Conservation (phyloP, 2,113 vertebrate genomes). For the Istiophorus platypterus region DNA sequence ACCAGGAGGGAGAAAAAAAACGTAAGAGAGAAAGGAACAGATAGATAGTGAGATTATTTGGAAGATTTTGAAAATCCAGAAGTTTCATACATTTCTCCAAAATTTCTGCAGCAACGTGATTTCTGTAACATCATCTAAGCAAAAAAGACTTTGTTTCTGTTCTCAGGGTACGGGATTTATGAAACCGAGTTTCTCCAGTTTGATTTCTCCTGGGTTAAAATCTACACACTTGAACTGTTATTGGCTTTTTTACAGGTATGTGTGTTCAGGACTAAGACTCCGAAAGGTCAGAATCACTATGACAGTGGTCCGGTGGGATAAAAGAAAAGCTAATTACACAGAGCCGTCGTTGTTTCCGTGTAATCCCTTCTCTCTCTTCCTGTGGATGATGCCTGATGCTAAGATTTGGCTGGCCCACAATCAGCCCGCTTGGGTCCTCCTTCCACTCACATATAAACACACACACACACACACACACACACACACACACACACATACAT, state of each 20-base stretch:
- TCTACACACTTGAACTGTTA: not conserved
- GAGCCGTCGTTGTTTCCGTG: not conserved
- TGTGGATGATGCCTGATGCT: not conserved
- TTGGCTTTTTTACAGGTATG: not conserved
- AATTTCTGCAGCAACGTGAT: not conserved
- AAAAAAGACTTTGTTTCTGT: not conserved
- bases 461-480: too few species aligned
- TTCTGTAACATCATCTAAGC: not conserved
- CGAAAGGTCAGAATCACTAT: too few species aligned
- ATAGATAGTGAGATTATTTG: constrained; percentile 19
- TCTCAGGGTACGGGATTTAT: not conserved
- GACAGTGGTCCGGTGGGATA: not conserved
- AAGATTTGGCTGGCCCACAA: not conserved
- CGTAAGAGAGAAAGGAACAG: not conserved
- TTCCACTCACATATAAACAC: not conserved
- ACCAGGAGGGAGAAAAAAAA: constrained; percentile 15
- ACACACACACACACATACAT: too few species aligned
- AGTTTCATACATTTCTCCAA: constrained; percentile 16
- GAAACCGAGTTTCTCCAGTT: not conserved
- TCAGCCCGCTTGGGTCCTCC: not conserved
- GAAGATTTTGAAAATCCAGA: constrained; percentile 30
- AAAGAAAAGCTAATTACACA: not conserved
- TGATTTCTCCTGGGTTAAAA: not conserved
- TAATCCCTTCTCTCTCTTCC: not conserved
- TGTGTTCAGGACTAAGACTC: not conserved